Conservation (phyloP, 2,797 vertebrate genomes). For the Tadarida brasiliensis region DNA sequence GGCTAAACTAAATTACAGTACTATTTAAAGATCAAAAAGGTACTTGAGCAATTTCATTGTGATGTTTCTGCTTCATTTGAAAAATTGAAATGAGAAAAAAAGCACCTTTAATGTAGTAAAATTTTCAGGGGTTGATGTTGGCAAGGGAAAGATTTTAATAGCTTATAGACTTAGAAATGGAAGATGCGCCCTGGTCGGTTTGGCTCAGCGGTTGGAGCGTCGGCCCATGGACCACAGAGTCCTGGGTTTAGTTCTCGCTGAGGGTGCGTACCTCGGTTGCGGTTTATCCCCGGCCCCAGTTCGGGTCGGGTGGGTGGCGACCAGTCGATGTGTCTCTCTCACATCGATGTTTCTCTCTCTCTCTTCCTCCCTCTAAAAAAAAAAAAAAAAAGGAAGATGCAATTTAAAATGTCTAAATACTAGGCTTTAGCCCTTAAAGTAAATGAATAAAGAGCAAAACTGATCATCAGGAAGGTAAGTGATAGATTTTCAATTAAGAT, state of each 20-base stretch:
- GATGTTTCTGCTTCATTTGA: slow-evolving; percentile 59
- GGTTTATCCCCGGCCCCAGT: too few relatives aligned
- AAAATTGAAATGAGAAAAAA: slow-evolving; percentile 35
- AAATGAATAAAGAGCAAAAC: slow-evolving; percentile 45
- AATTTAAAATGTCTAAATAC: slow-evolving; percentile 55
- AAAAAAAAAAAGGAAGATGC: too few relatives aligned
- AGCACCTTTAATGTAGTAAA: neutral
- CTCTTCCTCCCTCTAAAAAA: too few relatives aligned
- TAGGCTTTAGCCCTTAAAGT: slow-evolving; percentile 7
- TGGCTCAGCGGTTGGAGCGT: too few relatives aligned
- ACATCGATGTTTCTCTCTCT: too few relatives aligned
- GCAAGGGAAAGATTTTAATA: slow-evolving; percentile 8
- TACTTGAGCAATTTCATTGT: slow-evolving; percentile 46
- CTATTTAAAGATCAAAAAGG: slow-evolving; percentile 32
- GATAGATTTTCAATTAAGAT: slow-evolving; percentile 38
- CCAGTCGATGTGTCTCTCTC: too few relatives aligned
- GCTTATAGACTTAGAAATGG: slow-evolving; percentile 45
- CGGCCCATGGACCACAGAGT: too few relatives aligned
- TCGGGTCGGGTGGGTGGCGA: too few relatives aligned
- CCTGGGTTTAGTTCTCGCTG: too few relatives aligned
- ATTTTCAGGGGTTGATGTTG: slow-evolving; percentile 16
- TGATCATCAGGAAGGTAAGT: slow-evolving; percentile 10
- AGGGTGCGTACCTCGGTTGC: too few relatives aligned
- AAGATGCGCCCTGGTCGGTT: too few relatives aligned
- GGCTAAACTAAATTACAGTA: slow-evolving; percentile 59